Evolutionary conservation across 2,113 vertebrate species (phyloP), one percentile per base, ranked within the genome.

Genomic region (Cyanistes caeruleus): DNA sequence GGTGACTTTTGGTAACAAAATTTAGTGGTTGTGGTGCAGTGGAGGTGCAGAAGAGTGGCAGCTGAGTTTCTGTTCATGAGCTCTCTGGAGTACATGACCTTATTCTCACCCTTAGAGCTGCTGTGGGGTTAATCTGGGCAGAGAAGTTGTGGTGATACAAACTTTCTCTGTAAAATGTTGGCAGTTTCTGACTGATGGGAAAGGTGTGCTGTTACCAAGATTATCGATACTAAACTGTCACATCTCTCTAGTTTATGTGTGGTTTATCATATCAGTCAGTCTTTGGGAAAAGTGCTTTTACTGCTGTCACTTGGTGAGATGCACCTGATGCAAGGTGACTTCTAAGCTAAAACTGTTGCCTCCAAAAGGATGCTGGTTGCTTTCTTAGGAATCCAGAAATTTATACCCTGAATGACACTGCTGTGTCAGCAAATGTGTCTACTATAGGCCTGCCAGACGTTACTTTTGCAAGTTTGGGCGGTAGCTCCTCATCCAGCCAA

Each of bases 401-500:
- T 39, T 33, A 5, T 19, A 24, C 31, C 33, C 48, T 48, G 59
- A 62, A 17, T 51, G 55, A 41, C 35, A 13, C 59, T 48, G 51
- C 78, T 65, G 21, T 55, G 63, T 65, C 67, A 86, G 80, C 63
- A 73, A 3, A 53, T 1, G 1, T 21, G 33, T 37, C 22, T 70
- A 0, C 39, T 41, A 0, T 8, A 21, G 39, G n/a, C 37, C 35
- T 59, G 80, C 93, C 90, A 87, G 76, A 55, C 18, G 11, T 84
- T 27, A 11, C 56, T 91, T 91, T 17, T 86, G 74, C 55, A 52
- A 55, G 20, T 92, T 94, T 74, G 91, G 92, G 89, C 3, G 2
- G 24, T 56, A 74, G 75, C 46, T 90, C 89, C 68, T 87, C 68
- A 73, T 35, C 65, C 82, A 90, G 85, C 84, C 95, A 94, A 95